Conservation (phyloP, 1,140 invertebrate species). For the Trichonephila inaurata region DNA sequence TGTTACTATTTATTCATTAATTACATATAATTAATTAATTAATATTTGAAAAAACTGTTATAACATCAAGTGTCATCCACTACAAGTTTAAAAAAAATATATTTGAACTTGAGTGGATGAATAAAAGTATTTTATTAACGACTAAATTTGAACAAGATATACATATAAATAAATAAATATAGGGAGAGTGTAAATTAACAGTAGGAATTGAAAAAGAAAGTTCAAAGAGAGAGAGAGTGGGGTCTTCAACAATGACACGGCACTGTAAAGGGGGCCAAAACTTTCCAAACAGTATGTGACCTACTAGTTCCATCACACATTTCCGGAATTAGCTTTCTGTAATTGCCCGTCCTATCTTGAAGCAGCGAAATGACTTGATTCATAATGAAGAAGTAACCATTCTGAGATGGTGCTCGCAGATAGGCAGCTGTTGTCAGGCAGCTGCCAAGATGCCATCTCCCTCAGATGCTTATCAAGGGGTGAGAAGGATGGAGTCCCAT, state of each 20-base stretch:
- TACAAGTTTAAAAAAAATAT: no score
- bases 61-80: no score
- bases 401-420: constrained; percentile 35
- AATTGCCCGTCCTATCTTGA: neutral
- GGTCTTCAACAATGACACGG: neutral
- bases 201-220: no score
- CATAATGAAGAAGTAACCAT: neutral
- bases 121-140: no score
- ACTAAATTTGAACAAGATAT: no score
- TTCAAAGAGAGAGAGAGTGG: no score
- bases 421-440: constrained; percentile 50
- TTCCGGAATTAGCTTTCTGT: neutral
- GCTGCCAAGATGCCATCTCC: constrained; percentile 33
- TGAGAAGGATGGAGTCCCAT: neutral
- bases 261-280: neutral
- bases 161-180: no score
- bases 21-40: no score
- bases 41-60: no score
- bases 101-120: no score
- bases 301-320: neutral
- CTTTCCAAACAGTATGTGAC: neutral
- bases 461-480: constrained; percentile 32
- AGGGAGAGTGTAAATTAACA: no score
- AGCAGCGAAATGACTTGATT: neutral
- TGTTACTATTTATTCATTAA: no score